A percentile compares a stretch with the other conserved stretches of the same genome.
Conservation (phyloP, 2,113 vertebrate species). For the Pithys albifrons region DNA sequence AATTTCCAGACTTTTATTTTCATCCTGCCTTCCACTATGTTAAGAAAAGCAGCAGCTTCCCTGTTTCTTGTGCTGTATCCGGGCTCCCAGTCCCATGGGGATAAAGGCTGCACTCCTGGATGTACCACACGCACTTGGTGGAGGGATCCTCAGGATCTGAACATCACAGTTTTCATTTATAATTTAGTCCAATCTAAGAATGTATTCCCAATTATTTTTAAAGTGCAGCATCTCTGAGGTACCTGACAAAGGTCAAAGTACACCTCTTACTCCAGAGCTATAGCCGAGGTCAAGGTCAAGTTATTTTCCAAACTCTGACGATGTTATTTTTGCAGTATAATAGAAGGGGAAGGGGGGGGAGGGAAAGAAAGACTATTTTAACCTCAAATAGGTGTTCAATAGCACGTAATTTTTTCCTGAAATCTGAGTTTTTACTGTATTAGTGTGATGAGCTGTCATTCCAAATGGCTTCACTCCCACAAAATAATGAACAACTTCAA, state of each 20-base stretch:
- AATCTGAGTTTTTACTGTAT: background rate
- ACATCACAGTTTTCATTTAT: background rate
- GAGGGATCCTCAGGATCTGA: background rate
- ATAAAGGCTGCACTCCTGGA: background rate
- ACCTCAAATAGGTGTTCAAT: background rate
- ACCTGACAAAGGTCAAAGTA: background rate
- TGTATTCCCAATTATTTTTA: background rate
- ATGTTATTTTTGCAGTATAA: background rate
- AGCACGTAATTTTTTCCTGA: background rate
- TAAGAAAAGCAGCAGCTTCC: background rate
- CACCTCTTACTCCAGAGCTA: background rate
- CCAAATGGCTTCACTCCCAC: background rate
- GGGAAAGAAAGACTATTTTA: background rate
- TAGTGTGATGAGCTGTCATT: background rate
- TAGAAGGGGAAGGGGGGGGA: fast-evolving
- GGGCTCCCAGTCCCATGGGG: background rate
- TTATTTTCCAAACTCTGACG: background rate
- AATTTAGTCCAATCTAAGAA: background rate
- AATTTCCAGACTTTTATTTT: background rate
- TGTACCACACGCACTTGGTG: background rate
- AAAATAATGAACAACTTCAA: conserved; percentile 16
- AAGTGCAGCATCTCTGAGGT: background rate
- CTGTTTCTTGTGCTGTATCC: background rate
- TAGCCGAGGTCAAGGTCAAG: background rate
- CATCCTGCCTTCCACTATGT: background rate